phyloP scores from a whole-genome alignment of 2,797 vertebrate species.

The Chrysocyon brachyurus region DNA sequence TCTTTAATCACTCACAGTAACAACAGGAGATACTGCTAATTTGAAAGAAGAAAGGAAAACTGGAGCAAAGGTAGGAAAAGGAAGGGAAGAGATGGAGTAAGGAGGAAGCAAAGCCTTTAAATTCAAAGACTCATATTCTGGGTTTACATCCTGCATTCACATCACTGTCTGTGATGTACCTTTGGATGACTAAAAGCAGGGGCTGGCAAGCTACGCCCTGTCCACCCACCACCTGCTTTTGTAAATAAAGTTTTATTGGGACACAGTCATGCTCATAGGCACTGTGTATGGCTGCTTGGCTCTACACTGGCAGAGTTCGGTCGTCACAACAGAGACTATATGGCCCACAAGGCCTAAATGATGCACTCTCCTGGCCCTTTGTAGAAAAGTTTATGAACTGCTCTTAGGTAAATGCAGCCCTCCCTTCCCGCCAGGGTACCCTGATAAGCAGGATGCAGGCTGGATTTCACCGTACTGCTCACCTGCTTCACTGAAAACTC shows the following conservation, averaged over 20 bases:
- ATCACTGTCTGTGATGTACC: background rate
- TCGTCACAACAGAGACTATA: background rate
- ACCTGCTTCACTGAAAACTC: background rate
- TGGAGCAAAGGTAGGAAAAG: background rate
- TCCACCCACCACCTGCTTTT: background rate
- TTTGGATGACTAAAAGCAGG: background rate
- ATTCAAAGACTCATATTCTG: background rate
- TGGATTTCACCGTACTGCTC: background rate
- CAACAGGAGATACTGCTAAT: background rate
- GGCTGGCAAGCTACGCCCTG: background rate
- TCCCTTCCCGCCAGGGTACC: background rate
- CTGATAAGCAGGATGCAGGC: background rate
- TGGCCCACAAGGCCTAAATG: background rate
- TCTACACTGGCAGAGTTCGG: background rate
- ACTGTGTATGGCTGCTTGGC: background rate
- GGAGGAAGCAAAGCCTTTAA: background rate
- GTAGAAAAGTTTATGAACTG: background rate
- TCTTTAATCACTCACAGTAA: background rate
- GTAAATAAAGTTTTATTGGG: constrained; percentile 43
- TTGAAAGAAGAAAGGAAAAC: background rate
- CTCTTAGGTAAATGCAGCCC: background rate
- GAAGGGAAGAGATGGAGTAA: background rate
- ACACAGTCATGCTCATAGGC: background rate
- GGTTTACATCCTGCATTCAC: background rate
- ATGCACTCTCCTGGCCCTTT: background rate